Conservation (phyloP, 2,888 invertebrate species). For the Thyatira batis region DNA sequence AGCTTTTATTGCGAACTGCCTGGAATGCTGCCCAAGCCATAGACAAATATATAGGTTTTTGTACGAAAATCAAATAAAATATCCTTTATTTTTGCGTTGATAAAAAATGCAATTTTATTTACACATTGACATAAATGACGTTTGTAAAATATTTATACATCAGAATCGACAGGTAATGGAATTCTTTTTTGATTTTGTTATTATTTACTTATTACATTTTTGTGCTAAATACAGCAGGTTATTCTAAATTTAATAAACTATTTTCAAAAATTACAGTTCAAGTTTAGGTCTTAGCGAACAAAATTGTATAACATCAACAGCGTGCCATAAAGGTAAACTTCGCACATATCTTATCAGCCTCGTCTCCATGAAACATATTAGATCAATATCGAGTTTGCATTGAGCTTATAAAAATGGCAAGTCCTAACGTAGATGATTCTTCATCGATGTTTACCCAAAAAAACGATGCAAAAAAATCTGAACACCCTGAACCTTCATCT, state of each 20-base stretch:
- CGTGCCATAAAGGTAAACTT: background rate
- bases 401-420: conserved; percentile 54
- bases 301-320: background rate
- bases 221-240: background rate
- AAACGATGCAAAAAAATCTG: conserved; percentile 44
- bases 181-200: conserved; percentile 27
- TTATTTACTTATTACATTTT: conserved; percentile 14
- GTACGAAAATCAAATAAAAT: background rate
- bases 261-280: background rate
- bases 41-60: background rate
- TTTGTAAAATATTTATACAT: conserved; percentile 1
- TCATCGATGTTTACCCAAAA: conserved; percentile 69
- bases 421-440: conserved; percentile 60
- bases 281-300: background rate
- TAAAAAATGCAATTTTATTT: too few relatives aligned
- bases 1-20: background rate
- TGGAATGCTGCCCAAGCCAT: background rate
- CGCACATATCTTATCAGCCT: background rate
- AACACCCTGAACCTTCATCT: conserved; percentile 48
- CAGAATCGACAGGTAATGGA: conserved; percentile 3
- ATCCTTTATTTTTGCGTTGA: background rate
- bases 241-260: background rate
- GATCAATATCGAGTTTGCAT: conserved; percentile 42
- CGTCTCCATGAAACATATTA: conserved; percentile 44
- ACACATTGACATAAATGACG: background rate